phyloP scores from a whole-genome alignment of 2,797 vertebrate species.

The Tenualosa thibaudeaui region DNA sequence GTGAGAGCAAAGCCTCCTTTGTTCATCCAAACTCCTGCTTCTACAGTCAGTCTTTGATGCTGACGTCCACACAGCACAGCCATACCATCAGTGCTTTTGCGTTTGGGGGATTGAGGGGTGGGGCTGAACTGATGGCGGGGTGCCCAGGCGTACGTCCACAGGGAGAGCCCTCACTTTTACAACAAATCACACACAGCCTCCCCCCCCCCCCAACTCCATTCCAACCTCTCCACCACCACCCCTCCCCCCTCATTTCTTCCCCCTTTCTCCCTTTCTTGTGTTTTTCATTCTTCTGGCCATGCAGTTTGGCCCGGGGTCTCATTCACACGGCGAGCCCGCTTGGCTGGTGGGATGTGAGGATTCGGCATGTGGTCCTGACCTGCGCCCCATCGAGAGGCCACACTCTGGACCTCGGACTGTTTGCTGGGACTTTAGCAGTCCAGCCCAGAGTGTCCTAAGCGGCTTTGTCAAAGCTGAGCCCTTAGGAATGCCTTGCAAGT shows the following conservation, averaged over 20 bases:
- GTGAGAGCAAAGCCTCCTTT: slow-evolving; percentile 5
- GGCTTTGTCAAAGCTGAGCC: slow-evolving; percentile 6
- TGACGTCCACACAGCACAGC: slow-evolving; percentile 36
- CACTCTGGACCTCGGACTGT: not conserved
- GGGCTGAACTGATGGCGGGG: slow-evolving; percentile 50
- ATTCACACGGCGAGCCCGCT: not conserved
- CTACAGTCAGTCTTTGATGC: slow-evolving; percentile 23
- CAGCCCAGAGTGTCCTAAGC: not conserved
- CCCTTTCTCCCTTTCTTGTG: not conserved
- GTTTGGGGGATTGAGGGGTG: not conserved
- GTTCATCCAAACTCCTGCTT: not conserved
- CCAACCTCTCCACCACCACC: not conserved
- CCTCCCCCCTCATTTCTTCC: not conserved
- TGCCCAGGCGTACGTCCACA: slow-evolving; percentile 50
- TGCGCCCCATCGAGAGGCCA: not conserved
- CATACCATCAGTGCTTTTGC: slow-evolving; percentile 30
- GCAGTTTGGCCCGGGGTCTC: not conserved
- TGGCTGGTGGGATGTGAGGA: not conserved
- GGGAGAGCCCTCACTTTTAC: slow-evolving; percentile 56
- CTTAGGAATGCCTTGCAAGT: slow-evolving; percentile 1
- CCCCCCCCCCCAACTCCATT: not conserved
- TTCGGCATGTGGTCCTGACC: not conserved
- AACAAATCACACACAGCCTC: slow-evolving; percentile 35
- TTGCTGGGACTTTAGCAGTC: not conserved
- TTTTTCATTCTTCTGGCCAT: slow-evolving; percentile 11